Base-by-base conservation (phyloP, 2,797 vertebrate species). In the Sebastes flavidus region DNA sequence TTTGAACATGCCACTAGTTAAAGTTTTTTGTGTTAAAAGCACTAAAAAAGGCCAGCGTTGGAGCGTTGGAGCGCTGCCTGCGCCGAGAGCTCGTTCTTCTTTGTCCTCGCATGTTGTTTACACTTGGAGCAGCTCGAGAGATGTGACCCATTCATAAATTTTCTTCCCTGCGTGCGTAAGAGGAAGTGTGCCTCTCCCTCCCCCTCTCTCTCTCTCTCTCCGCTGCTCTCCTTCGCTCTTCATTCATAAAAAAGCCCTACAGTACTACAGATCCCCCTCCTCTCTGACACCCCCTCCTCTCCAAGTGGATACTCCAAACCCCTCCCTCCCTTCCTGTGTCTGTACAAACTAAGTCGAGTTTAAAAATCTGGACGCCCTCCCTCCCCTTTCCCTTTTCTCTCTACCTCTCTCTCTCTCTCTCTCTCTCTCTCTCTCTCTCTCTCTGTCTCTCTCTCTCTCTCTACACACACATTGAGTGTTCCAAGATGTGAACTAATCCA, bases 321-420 rank as follows among this genome's bases (percentile, higher is more conserved):
- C 93, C 90, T 94, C 95, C 91, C 89, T 94, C 95, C 91, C 94
- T 95, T 96, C 95, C 95, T 96, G 95, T 96, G 90, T 95, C 94
- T 94, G 89, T 88, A 93, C 91, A 93, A 94, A 95, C 94, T 86
- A 86, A 94, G 91, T 91, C 49, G 82, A 91, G 93, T 93, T 95
- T 89, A 87, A 93, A 93, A 93, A 92, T 93, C 87, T 89, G 80
- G 77, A 77, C 75, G 25, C 80, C 77, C 70, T 67, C n/a, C 61
- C 49, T 56, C 49, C 72, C 34, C 62, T 77, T 78, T 65, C 72
- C 63, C 58, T 46, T 87, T 63, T 86, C 77, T 29, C 78, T 66
- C 27, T 55, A 16, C 52, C 68, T 86, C 70, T 81, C 75, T 74
- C 54, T 29, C 32, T 34, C 9, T 32, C 7, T 8, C 30, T 30